These are phyloP conservation scores for Sandelia bainsii DNA, from an alignment of 2,797 vertebrate species.

Conservation along the genomic window DNA sequence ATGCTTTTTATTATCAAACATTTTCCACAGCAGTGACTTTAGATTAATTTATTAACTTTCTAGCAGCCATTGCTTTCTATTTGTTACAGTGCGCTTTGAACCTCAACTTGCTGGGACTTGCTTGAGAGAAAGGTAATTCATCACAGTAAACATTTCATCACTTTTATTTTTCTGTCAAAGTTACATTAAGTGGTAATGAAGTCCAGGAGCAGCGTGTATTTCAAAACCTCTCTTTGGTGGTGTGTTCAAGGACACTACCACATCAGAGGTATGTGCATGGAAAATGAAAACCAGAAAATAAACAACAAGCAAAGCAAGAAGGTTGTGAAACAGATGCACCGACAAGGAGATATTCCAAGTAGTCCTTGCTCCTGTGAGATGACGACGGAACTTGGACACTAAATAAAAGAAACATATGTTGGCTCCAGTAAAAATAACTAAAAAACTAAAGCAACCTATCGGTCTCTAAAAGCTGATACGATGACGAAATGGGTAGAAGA, in stretches of 20 bases:
- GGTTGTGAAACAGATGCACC: slow-evolving; percentile 39
- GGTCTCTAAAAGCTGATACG: slow-evolving; percentile 16
- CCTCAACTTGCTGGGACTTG: slow-evolving; percentile 40
- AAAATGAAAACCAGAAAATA: slow-evolving; percentile 45
- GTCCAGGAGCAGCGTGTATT: slow-evolving; percentile 29
- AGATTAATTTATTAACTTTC: slow-evolving; percentile 67
- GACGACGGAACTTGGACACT: slow-evolving; percentile 18
- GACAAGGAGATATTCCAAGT: slow-evolving; percentile 24
- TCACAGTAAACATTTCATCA: slow-evolving; percentile 63
- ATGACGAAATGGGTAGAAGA: slow-evolving; percentile 8
- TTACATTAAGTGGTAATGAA: slow-evolving; percentile 59
- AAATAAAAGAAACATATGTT: slow-evolving; percentile 6
- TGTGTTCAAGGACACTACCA: slow-evolving; percentile 36
- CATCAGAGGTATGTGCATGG: slow-evolving; percentile 28
- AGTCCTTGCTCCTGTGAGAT: slow-evolving; percentile 12
- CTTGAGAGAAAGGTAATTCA: slow-evolving; percentile 55
- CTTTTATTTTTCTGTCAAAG: slow-evolving; percentile 68
- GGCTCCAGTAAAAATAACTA: slow-evolving; percentile 8
- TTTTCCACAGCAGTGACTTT: slow-evolving; percentile 54
- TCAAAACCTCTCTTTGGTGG: slow-evolving; percentile 11
- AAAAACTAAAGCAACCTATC: slow-evolving; percentile 7
- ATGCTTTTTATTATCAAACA: slow-evolving; percentile 59
- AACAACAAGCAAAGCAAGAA: slow-evolving; percentile 26
- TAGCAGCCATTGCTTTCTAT: slow-evolving; percentile 60
- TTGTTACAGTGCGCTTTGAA: slow-evolving; percentile 61